A percentile compares a stretch with the other conserved stretches of the same genome.
These are phyloP conservation scores for Patella ulyssiponensis DNA, from an alignment of 2,888 invertebrate species.

Conservation along the genomic window DNA sequence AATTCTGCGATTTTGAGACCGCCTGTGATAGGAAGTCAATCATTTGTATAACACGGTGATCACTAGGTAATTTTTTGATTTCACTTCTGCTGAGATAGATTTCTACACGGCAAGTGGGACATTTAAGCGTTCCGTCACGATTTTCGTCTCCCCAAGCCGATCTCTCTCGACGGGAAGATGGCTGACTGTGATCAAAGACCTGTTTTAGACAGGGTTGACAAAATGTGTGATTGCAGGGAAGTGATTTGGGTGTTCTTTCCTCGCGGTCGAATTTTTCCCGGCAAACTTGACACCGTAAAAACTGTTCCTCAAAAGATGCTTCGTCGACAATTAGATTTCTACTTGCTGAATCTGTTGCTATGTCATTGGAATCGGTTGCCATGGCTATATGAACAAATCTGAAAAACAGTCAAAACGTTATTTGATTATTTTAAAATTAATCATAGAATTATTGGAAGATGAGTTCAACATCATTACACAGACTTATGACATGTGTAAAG, in stretches of 20 bases:
- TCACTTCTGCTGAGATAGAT: conserved; percentile 59
- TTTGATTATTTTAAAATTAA: not conserved
- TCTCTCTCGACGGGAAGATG: conserved; percentile 45
- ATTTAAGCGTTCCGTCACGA: conserved; percentile 60
- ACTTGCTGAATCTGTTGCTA: conserved; percentile 33
- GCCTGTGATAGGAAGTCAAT: conserved; percentile 54
- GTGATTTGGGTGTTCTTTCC: conserved; percentile 58
- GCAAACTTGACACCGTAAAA: conserved; percentile 62
- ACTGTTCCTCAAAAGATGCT: conserved; percentile 64
- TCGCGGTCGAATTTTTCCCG: conserved; percentile 56
- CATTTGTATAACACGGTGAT: conserved; percentile 67
- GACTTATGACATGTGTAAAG: too few species aligned
- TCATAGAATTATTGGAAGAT: too few species aligned
- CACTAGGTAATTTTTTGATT: conserved; percentile 59
- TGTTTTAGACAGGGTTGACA: conserved; percentile 62
- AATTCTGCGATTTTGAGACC: conserved; percentile 57
- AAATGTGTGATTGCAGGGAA: conserved; percentile 67
- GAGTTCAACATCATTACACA: too few species aligned
- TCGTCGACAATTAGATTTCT: conserved; percentile 62
- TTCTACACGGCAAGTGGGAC: conserved; percentile 64
- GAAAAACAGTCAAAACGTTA: not conserved
- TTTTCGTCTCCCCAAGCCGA: conserved; percentile 53
- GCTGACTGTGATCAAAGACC: conserved; percentile 61
- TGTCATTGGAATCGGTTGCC: not conserved
- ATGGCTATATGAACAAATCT: not conserved